Conservation (phyloP, 2,888 invertebrate genomes). For the Lingula anatina region DNA sequence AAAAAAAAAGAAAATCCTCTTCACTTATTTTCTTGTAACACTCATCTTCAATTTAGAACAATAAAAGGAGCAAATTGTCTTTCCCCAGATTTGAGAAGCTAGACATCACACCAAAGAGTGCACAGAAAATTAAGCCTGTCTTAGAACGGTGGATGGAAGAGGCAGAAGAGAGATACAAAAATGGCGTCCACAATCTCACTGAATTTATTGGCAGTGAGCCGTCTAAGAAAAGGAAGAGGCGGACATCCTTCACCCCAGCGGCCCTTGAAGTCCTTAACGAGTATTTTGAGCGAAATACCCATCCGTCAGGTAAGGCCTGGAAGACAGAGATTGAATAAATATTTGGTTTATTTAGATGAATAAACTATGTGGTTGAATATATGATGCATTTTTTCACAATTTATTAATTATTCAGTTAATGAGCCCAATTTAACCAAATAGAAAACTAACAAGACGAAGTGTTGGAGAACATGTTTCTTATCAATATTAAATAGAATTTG, state of each 20-base stretch:
- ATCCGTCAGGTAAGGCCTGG: constrained; percentile 94
- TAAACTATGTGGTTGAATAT: neutral
- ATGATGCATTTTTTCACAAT: neutral
- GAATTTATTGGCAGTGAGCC: constrained; percentile 83
- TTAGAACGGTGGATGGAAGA: constrained; percentile 98
- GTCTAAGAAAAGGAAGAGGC: constrained; percentile 90
- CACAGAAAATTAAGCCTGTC: constrained; percentile 98
- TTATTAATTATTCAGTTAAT: too few species aligned
- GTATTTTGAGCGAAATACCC: constrained; percentile 94
- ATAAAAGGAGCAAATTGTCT: too few species aligned
- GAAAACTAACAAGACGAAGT: too few species aligned
- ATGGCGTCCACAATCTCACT: constrained; percentile 78
- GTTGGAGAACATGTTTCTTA: too few species aligned
- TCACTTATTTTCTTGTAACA: too few species aligned
- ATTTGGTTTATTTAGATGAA: too few species aligned
- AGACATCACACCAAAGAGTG: constrained; percentile 98
- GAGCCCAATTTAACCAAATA: too few species aligned
- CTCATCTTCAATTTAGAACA: too few species aligned
- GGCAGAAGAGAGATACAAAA: constrained; percentile 85
- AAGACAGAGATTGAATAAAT: too few species aligned
- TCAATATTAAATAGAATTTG: too few species aligned
- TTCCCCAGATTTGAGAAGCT: constrained; percentile 82
- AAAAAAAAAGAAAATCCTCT: too few species aligned
- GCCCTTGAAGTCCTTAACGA: constrained; percentile 90
- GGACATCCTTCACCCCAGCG: constrained; percentile 95